Base-by-base conservation (phyloP, 2,113 vertebrate genomes). In the Azemiops feae region DNA sequence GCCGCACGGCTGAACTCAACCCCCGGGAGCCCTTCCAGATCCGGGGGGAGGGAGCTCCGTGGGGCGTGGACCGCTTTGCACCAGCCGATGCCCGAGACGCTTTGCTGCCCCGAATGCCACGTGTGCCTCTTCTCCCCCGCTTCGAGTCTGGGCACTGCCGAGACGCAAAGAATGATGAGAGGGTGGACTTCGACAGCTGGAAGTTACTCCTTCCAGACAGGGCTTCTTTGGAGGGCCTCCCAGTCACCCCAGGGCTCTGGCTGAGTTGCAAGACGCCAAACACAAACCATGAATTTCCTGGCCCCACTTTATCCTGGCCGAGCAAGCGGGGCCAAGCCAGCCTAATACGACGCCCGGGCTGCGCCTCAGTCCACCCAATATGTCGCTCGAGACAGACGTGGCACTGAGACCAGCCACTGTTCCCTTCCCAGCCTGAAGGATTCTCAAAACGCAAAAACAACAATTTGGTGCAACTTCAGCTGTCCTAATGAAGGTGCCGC, bases 51-150 rank as follows among this genome's bases (percentile, higher is more conserved):
- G 89, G 55, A 91, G 10, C 9, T 0, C 43, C 3, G 12, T 0
- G 1, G 47, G 81, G 10, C 4, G 8, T n/a, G 5, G 52, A 34
- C 50, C 53, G 39, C 10, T 14, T 85, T 14, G 43, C 50, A 10
- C 34, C 45, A 14, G 30, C 92, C 5, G 27, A 43, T 8, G 23
- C 23, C 2, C 1, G 6, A 34, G 5, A 20, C 5, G 11, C 4
- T 16, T 34, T 5, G 0, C 1, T 1, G 34, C 20, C 34, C 1
- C 1, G 2, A 0, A 34, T 7, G 58, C 52, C 89, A 10, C 57
- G 12, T 18, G 34, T 88, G 25, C 0, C 54, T 23, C 27, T 45
- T 27, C 34, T 27, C 3, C 39, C 18, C 53, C 0, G 43, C 89
- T n/a, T 47, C 18, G 2, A 14, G 3, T 14, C 85, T 47, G 25